A percentile compares a stretch with the other conserved stretches of the same genome.
Conservation (phyloP, 2,888 invertebrate species). For the Camptogramma bilineatum region DNA sequence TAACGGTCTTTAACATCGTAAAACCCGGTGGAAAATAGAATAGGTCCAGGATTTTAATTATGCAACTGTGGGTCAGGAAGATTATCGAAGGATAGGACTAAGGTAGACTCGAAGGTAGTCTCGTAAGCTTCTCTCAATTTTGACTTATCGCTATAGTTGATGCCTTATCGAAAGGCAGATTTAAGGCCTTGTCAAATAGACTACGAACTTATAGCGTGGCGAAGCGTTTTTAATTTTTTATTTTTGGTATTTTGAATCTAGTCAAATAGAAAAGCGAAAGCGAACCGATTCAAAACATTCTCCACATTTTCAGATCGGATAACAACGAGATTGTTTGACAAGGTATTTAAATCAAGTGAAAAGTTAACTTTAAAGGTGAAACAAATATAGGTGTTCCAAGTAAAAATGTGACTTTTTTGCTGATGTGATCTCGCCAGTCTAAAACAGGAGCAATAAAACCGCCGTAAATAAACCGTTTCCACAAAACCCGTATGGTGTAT, state of each 20-base stretch:
- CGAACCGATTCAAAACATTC: too few relatives aligned
- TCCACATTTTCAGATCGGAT: too few relatives aligned
- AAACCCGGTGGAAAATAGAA: slow-evolving; percentile 39
- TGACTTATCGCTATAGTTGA: background rate
- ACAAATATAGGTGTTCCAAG: slow-evolving; percentile 2
- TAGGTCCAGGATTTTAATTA: slow-evolving; percentile 13
- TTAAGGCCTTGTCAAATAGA: too few relatives aligned
- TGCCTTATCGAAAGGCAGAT: too few relatives aligned
- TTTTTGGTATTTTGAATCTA: too few relatives aligned
- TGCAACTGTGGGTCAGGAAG: slow-evolving; percentile 8
- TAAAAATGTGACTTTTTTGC: slow-evolving; percentile 24
- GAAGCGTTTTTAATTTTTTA: too few relatives aligned
- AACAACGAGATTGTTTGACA: too few relatives aligned
- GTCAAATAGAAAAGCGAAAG: too few relatives aligned
- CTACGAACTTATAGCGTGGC: too few relatives aligned
- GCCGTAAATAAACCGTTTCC: slow-evolving; percentile 37
- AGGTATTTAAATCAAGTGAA: background rate
- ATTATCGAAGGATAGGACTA: background rate
- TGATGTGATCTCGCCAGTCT: slow-evolving; percentile 33
- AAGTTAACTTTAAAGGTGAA: background rate
- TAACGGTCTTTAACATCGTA: slow-evolving; percentile 32
- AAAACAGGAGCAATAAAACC: slow-evolving; percentile 40
- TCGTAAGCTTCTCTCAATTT: background rate
- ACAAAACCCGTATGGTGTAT: slow-evolving; percentile 42
- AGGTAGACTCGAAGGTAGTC: background rate